These are phyloP conservation scores for Oasisia sp. DNA, from an alignment of 2,888 invertebrate genomes.

Conservation along the genomic window DNA sequence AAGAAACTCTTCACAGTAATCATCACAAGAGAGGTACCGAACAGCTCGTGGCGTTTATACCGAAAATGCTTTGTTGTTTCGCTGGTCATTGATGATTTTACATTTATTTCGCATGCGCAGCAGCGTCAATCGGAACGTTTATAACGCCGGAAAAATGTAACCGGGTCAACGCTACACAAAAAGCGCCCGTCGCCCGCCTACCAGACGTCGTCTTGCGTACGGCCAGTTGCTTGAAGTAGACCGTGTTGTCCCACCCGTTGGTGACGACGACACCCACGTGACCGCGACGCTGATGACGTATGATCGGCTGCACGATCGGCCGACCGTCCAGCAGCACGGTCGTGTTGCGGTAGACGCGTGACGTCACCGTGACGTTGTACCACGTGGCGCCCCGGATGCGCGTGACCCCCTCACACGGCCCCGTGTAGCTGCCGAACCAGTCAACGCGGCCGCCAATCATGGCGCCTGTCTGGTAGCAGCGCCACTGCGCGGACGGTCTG, in stretches of 20 bases:
- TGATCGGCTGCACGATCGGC: conserved; percentile 19
- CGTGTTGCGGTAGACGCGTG: conserved; percentile 8
- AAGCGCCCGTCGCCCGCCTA: background rate
- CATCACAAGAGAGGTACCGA: too few species aligned
- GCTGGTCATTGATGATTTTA: too few species aligned
- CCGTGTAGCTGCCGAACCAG: conserved; percentile 18
- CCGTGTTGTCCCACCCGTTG: conserved; percentile 25
- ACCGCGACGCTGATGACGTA: background rate
- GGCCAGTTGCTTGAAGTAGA: conserved; percentile 18
- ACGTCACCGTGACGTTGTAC: conserved; percentile 8
- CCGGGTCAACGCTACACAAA: too few species aligned
- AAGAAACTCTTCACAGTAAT: too few species aligned
- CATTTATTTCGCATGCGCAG: too few species aligned
- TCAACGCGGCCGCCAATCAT: conserved; percentile 17
- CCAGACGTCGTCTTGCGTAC: background rate
- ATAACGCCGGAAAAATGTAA: too few species aligned
- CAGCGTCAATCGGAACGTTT: too few species aligned
- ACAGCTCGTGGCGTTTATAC: too few species aligned
- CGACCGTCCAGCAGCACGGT: background rate
- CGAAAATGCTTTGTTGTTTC: too few species aligned
- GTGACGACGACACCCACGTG: conserved; percentile 17
- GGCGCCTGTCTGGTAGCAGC: conserved; percentile 25
- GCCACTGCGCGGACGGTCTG: background rate
- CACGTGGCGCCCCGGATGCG: conserved; percentile 1
- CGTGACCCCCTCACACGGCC: background rate